phyloP scores from a whole-genome alignment of 2,888 invertebrate genomes.

The Chloroclysta siterata region DNA sequence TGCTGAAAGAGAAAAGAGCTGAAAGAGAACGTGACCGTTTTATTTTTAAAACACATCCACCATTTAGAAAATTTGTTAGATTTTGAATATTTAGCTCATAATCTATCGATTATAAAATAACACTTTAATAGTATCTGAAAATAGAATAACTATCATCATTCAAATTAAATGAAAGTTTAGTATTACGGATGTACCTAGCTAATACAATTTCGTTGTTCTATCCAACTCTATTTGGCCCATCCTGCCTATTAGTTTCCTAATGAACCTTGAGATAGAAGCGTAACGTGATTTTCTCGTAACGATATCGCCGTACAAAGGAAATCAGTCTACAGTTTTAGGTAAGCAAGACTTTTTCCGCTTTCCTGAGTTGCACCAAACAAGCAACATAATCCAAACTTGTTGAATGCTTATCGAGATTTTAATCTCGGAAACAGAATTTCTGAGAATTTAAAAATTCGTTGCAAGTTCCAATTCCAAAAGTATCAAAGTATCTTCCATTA shows the following conservation, averaged over 20 bases:
- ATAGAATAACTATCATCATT: neutral
- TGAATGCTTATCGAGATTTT: conserved; percentile 15
- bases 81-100: too few relatives aligned
- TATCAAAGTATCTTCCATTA: too few relatives aligned
- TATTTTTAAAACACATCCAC: neutral
- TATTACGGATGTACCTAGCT: neutral
- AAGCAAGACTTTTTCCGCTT: conserved; percentile 11
- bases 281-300: conserved; percentile 22
- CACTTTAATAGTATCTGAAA: too few relatives aligned
- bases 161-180: neutral
- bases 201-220: conserved; percentile 9
- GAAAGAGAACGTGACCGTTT: too few relatives aligned
- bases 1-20: too few relatives aligned
- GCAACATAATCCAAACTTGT: conserved; percentile 15
- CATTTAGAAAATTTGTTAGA: too few relatives aligned
- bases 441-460: conserved; percentile 16
- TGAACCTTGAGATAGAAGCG: conserved; percentile 24
- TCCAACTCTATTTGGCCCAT: conserved; percentile 7
- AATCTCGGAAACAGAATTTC: conserved; percentile 18
- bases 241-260: conserved; percentile 22
- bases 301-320: conserved; percentile 3
- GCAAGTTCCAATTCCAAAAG: conserved; percentile 2
- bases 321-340: conserved; percentile 4
- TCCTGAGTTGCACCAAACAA: conserved; percentile 4
- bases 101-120: too few relatives aligned